Base-by-base conservation (phyloP, 2,888 invertebrate genomes). In the Spilarctia lutea region DNA sequence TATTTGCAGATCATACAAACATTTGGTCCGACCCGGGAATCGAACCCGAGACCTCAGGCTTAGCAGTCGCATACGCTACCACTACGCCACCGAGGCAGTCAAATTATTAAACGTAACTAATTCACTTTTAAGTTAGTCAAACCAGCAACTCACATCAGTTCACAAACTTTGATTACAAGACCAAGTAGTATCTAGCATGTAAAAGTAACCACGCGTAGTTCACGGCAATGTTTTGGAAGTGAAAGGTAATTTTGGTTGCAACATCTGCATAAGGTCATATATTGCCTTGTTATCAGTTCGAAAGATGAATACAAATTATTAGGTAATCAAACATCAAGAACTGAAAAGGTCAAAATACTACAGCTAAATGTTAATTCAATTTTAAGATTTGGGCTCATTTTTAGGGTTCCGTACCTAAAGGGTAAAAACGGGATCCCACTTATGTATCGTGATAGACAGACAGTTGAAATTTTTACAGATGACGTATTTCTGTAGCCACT, bases 231-330 rank as follows among this genome's bases (percentile, higher is more conserved):
- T 68, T 24, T 30, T 20, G 8, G 24, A 24, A 56, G 56, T 69
- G 52, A 69, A 35, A 69, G 56, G 42, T 42, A 30, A 27, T 68
- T 48, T 45, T 68, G 63, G 18, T 63, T 63, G 30, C 33, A 48
- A 48, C 63, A 63, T 48, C 24, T 68, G 1, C 24, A 68, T 48
- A 68, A 48, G 68, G 45, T 68, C 45, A 48, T 24, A 48, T 33
- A 24, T 33, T 24, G 33, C 13, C 48, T 48, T 48, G 33, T 48
- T 68, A 24, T 45, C 24, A 30, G 48, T 68, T 68, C 68, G 33
- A 68, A 33, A 68, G 48, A 48, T 68, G 45, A 11, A 68, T 33
- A 68, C 63, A 48, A 48, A 24, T 33, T 11, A 24, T 48, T 48
- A 48, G 30, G 30, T 24, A 68, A 68, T 33, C 48, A 48, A 68